Conservation (phyloP, 1,140 invertebrate genomes). For the Zaprionus lachaisei region DNA sequence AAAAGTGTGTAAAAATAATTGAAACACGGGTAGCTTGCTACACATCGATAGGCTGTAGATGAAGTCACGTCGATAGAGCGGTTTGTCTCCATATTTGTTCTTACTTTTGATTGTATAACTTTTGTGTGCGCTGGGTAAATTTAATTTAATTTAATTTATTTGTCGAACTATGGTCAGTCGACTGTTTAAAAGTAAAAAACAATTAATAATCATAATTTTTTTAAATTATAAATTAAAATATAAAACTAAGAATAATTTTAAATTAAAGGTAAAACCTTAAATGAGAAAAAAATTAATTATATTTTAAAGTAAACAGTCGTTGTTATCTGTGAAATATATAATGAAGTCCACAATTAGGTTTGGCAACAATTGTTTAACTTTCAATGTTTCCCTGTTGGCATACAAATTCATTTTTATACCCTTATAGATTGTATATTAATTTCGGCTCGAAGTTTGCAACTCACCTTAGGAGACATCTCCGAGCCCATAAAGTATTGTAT, state of each 20-base stretch:
- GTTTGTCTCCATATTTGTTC: neutral
- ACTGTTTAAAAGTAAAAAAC: too few species aligned
- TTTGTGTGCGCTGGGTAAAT: conserved; percentile 19
- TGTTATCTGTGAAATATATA: conserved; percentile 42
- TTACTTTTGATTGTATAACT: conserved; percentile 30
- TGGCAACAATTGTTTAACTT: conserved; percentile 6
- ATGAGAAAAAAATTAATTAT: neutral
- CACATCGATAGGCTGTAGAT: conserved; percentile 21
- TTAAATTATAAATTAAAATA: too few species aligned
- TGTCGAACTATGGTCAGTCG: too few species aligned
- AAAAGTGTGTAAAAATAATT: conserved; percentile 20
- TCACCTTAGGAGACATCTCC: too few species aligned
- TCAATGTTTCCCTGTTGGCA: conserved; percentile 3
- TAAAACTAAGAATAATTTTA: too few species aligned
- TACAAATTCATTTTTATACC: neutral
- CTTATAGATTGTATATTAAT: too few species aligned
- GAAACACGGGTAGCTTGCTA: conserved; percentile 45
- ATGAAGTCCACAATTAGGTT: conserved; percentile 28
- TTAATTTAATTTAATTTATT: too few species aligned
- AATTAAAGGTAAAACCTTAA: too few species aligned
- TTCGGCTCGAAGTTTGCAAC: too few species aligned
- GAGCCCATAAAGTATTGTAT: too few species aligned
- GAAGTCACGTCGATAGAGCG: neutral
- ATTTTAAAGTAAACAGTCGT: conserved; percentile 29
- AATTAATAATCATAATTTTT: too few species aligned